Evolutionary conservation across 2,113 vertebrate species (phyloP), one percentile per base, ranked within the genome.

Genomic region (Eclectus roratus): DNA sequence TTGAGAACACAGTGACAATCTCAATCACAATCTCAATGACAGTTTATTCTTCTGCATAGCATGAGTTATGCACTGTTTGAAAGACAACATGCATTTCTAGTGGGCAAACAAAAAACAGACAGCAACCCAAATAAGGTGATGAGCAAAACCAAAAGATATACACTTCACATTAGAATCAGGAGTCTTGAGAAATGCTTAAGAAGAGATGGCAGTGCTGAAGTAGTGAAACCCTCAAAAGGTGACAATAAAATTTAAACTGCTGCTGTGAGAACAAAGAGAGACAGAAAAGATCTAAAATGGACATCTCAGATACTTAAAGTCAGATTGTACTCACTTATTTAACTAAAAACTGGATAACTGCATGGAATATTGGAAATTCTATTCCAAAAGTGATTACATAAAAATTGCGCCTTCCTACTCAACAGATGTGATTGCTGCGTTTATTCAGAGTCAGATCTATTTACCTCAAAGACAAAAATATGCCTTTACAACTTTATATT

Each of bases 321-420:
- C 37, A 64, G 35, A 61, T 21, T 49, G 27, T 87, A 84, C n/a
- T 93, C 20, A 46, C 7, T 83, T 39, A 44, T 27, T 49, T 79
- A 63, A 88, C 44, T 91, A 24, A 91, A 89, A 93, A 49, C 29
- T 70, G 50, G 49, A 29, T 78, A 80, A 91, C 29, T 35, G 46
- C 61, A 81, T 21, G 65, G 81, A 93, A 71, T 88, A 73, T 31
- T 93, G 61, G 56, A 93, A 81, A 52, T 68, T 93, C 65, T 93
- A 64, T 71, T 94, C 74, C 66, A 86, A 76, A 96, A 95, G 39
- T 68, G 61, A 90, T 91, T 95, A 82, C 76, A 83, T 94, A 95
- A 95, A 95, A 91, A 71, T 88, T 79, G 39, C 96, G 94, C 88
- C 93, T 94, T 96, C 96, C 96, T 76, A 96, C 93, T 74, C 91